Evolutionary conservation across 2,797 vertebrate species (phyloP), one percentile per base, ranked within the genome.

Genomic region (Myripristis murdjan): DNA sequence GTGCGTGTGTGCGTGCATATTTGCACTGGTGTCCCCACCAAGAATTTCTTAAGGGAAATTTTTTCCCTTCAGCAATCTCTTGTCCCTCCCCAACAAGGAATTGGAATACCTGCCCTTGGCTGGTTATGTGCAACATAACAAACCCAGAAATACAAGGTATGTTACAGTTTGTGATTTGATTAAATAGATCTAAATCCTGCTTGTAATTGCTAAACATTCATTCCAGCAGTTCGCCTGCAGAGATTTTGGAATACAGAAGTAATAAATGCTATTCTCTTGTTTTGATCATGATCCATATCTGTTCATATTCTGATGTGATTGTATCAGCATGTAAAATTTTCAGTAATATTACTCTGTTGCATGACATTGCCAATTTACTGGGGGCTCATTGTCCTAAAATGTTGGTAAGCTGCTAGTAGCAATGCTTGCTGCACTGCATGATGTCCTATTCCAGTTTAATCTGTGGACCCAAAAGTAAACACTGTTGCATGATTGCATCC

Each of bases 401-500:
- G 43, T 54, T 59, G 58, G 37, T 54, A 72, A 22, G 41, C 58
- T 69, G 49, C 64, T 56, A 35, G 46, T 28, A 18, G 52, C 35
- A 55, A 51, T 18, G 16, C 61, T 33, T 64, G 31, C 57, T 58
- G 69, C 62, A 64, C 49, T 23, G 53, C 59, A 18, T 63, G 44
- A 60, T 14, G 53, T 67, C 24, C 37, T 64, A 66, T 68, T 78
- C 48, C 44, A 43, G 22, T 73, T 54, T 75, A 58, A 71, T 49
- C 75, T 49, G 46, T 23, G n/a, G 59, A 79, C 46, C 62, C 68
- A 82, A 82, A 84, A n/a, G 18, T 41, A 59, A 5, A 5, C 57
- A 16, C 1, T 9, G 8, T 33, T 31, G 10, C 15, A 31, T 64
- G 47, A 23, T 72, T 66, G 48, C 64, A 62, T 79, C 63, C 77